Percentiles rank a stretch among this genome's conserved stretches.
Evolutionary conservation across 2,113 vertebrate species (phyloP).

Genomic region (Machaerirhynchus nigripectus): DNA sequence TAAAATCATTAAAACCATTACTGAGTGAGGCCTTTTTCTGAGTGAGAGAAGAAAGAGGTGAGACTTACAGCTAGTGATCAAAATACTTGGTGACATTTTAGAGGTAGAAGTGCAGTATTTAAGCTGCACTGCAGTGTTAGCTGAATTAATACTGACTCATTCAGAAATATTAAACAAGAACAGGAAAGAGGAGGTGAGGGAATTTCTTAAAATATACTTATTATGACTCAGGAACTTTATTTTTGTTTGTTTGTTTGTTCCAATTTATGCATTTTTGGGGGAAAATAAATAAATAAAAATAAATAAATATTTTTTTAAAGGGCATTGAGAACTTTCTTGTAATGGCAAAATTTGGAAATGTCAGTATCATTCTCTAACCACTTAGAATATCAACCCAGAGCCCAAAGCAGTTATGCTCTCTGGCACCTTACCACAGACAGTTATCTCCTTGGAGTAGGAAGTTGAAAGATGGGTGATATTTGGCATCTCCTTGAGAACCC

Average conservation of each 20-base stretch:
- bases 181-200: slow-evolving; percentile 45
- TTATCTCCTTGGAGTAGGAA: slow-evolving; percentile 86
- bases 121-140: not conserved
- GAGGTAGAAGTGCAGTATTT: slow-evolving; percentile 57
- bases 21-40: not conserved
- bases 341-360: not conserved
- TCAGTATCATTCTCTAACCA: not conserved
- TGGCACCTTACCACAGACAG: slow-evolving; percentile 81
- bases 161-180: slow-evolving; percentile 64
- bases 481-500: slow-evolving; percentile 86
- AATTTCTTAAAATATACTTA: slow-evolving; percentile 47
- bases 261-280: not conserved
- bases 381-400: not conserved
- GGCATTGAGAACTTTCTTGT: not conserved
- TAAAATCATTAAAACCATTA: slow-evolving; percentile 9
- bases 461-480: slow-evolving; percentile 86
- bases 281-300: not conserved
- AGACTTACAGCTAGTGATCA: slow-evolving; percentile 43
- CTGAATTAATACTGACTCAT: slow-evolving; percentile 39
- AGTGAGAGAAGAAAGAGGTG: slow-evolving; percentile 13
- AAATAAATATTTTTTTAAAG: not conserved
- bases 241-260: slow-evolving; percentile 17
- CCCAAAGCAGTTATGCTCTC: not conserved
- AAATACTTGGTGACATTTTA: slow-evolving; percentile 46
- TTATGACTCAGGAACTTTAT: slow-evolving; percentile 46